Base-by-base conservation (phyloP, 1,140 invertebrate genomes). In the Drosophila gunungcola region DNA sequence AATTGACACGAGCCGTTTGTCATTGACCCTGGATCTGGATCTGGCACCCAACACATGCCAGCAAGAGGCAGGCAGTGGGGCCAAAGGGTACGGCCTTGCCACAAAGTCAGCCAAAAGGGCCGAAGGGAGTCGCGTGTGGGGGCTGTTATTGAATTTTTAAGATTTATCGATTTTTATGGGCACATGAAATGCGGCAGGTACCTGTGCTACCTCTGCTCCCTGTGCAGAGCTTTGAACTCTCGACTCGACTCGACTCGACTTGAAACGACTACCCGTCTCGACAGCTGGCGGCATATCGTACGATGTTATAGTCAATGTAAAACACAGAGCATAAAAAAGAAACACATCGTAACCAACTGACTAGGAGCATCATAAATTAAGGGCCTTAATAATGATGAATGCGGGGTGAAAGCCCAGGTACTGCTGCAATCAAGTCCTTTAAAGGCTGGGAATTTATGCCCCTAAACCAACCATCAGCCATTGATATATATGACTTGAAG, bases 111-210 rank as follows among this genome's bases (percentile, higher is more conserved):
- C 13, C 42, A 21, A 48, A 70, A 16, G 9, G 13, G 29, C 27
- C 36, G 21, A 36, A 12, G 67, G 41, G 43, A 57, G 68, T 70
- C 79, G 82, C 82, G 75, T 86, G 83, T 63, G 76, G 54, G 72
- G 64, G 53, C 60, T 88, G 84, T 88, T 88, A 88, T 88, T 88
- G 83, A 88, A 88, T 88, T 88, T 88, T 89, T 83, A 88, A 88
- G 83, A 88, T 88, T 88, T 88, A 88, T 88, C 72, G 83, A 88
- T 88, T 88, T 72, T 88, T 83, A 77, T 89, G 79, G 42, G 84
- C 80, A 75, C 78, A 72, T 54, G 53, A 58, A 57, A 60, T 2
- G 36, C 2, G 36, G 5, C 29, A 4, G 32, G 10, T 27, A 25
- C 3, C 3, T 12, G 21, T 9, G 25, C 4, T 9, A 3, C 16